Conservation (phyloP, 2,797 vertebrate genomes). For the Salmo trutta region DNA sequence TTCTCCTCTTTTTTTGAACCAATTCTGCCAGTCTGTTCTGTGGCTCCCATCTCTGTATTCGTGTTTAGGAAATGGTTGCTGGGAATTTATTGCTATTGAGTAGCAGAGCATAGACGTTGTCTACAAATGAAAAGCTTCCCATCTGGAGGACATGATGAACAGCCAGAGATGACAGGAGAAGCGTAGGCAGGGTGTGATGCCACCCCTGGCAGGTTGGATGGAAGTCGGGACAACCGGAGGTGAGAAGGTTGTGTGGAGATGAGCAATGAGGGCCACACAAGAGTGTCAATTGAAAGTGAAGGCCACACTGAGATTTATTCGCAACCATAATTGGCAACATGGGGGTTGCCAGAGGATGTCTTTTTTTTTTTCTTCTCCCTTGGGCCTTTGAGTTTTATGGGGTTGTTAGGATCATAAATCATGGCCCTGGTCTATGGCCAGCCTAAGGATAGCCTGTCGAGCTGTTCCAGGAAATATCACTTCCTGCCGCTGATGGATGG, state of each 20-base stretch:
- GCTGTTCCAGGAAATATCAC: slow-evolving; percentile 36
- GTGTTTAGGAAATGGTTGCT: background rate
- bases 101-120: background rate
- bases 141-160: background rate
- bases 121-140: background rate
- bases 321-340: slow-evolving; percentile 33
- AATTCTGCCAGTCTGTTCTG: background rate
- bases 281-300: slow-evolving; percentile 38
- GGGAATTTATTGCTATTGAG: background rate
- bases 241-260: slow-evolving; percentile 12
- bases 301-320: slow-evolving; percentile 28
- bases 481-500: slow-evolving; percentile 47
- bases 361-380: slow-evolving; percentile 35
- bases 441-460: slow-evolving; percentile 45
- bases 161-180: background rate
- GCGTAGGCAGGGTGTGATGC: background rate
- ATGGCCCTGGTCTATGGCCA: slow-evolving; percentile 7
- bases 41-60: background rate
- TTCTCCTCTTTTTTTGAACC: background rate
- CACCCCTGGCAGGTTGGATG: background rate
- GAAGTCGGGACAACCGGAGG: background rate
- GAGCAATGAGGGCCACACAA: slow-evolving; percentile 28
- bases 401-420: slow-evolving; percentile 50
- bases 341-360: slow-evolving; percentile 39
- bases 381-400: slow-evolving; percentile 29